Evolutionary conservation across 2,113 vertebrate species (phyloP), one percentile per base, ranked within the genome.

Genomic region (Laticauda colubrina): DNA sequence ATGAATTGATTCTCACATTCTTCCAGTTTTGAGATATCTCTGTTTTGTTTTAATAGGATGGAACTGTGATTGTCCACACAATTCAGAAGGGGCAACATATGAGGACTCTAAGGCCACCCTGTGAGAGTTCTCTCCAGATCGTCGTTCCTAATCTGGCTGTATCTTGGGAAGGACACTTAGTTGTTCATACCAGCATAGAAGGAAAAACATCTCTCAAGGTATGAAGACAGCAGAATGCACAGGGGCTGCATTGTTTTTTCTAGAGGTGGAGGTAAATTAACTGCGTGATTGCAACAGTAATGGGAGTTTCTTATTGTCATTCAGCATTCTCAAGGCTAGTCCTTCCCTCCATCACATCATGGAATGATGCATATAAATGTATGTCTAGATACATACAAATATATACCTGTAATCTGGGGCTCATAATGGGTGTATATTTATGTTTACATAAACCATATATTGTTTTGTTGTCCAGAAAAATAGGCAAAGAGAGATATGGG

Each of bases 141-240:
- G 98, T 98, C 57, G 97, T 99, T 97, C 98, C 98, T 54, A 98
- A 98, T 92, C 96, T 99, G 96, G 98, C 98, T 53, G 92, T 99
- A 93, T 99, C 99, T 88, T 99, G 98, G 98, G 99, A 99, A 97
- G 99, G 99, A 90, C 98, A 99, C 95, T 97, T 99, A 91, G 98
- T 99, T 61, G 97, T 99, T 69, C 98, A 99, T 95, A 99, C 98
- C 94, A 99, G 98, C 87, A 93, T 98, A 90, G 99, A 99, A 97
- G 98, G 98, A 96, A 99, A 99, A 93, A 98, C 98, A 45, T 98
- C 98, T 14, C 97, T 99, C 15, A 99, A 99, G 98, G 99, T 99
- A 97, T 45, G 88, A 87, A 9, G 20, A 11, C 26, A 87, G 9
- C 69, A 34, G 45, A 12, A 5, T 91, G 93, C 21, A 56, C 54